A percentile compares a stretch with the other conserved stretches of the same genome.
Conservation (phyloP, 2,888 invertebrate genomes). For the Chesias legatella region DNA sequence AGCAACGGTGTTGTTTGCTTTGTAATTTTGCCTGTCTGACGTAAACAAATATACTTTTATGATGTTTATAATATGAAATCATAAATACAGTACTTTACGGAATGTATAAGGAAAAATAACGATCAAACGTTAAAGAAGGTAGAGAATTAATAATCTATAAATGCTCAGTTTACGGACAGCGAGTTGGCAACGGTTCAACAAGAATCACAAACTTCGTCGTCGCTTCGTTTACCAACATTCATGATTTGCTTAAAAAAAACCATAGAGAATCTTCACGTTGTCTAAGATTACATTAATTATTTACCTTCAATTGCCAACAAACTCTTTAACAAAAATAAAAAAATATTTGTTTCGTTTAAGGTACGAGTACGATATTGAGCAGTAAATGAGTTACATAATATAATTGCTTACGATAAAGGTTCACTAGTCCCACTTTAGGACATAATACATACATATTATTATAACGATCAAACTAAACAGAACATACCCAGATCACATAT, state of each 20-base stretch:
- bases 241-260: conserved; percentile 12
- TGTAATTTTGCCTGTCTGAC: conserved; percentile 3
- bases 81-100: conserved; percentile 16
- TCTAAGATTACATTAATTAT: no score
- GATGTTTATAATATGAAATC: conserved; percentile 21
- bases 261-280: conserved; percentile 6
- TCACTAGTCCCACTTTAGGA: no score
- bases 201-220: conserved; percentile 15
- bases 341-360: no score
- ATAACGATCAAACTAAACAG: no score
- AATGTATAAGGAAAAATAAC: conserved; percentile 15
- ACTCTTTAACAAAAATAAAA: no score
- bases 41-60: conserved; percentile 17
- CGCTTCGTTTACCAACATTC: conserved; percentile 14
- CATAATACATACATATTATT: no score
- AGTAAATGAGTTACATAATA: no score
- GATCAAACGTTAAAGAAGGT: conserved; percentile 24
- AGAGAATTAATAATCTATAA: conserved; percentile 8
- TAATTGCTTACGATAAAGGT: no score
- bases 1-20: conserved; percentile 15
- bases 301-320: no score
- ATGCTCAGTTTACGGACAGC: conserved; percentile 27
- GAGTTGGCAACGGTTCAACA: conserved; percentile 32
- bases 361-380: no score
- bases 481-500: no score